phyloP scores from a whole-genome alignment of 2,113 vertebrate species.

The Psammodynastes pulverulentus region DNA sequence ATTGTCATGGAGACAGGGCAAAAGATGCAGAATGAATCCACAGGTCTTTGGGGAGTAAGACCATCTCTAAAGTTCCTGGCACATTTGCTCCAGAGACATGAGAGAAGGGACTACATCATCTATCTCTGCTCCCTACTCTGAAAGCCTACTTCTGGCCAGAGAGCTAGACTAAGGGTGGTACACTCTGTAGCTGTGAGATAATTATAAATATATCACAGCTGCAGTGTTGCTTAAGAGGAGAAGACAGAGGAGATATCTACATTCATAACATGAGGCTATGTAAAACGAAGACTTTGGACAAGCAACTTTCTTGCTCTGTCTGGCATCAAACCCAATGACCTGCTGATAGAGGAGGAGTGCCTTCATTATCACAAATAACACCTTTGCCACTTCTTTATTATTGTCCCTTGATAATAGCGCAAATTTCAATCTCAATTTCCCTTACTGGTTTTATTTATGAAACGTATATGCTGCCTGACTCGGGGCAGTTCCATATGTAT shows the following conservation, averaged over 20 bases:
- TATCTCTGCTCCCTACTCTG: background rate
- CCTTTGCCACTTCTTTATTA: too few relatives aligned
- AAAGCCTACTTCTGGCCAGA: background rate
- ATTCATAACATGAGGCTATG: background rate
- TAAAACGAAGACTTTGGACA: background rate
- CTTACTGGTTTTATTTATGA: background rate
- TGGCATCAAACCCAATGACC: background rate
- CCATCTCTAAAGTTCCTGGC: conserved; percentile 3
- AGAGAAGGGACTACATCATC: background rate
- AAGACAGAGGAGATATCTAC: background rate
- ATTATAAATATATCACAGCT: background rate
- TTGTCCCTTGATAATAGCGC: background rate
- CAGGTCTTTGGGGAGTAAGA: conserved; percentile 18
- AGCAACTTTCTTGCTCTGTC: too few relatives aligned
- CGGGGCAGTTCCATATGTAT: background rate
- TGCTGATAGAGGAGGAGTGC: background rate
- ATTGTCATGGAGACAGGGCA: conserved; percentile 71
- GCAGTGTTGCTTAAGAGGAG: background rate
- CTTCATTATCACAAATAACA: background rate
- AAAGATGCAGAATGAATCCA: conserved; percentile 59
- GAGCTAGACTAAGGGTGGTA: background rate
- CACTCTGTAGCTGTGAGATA: background rate
- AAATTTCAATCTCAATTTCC: background rate
- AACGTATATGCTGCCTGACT: background rate
- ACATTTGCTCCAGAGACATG: background rate